Evolutionary conservation across 2,797 vertebrate genomes (phyloP).

Genomic region (Uromys caudimaculatus): DNA sequence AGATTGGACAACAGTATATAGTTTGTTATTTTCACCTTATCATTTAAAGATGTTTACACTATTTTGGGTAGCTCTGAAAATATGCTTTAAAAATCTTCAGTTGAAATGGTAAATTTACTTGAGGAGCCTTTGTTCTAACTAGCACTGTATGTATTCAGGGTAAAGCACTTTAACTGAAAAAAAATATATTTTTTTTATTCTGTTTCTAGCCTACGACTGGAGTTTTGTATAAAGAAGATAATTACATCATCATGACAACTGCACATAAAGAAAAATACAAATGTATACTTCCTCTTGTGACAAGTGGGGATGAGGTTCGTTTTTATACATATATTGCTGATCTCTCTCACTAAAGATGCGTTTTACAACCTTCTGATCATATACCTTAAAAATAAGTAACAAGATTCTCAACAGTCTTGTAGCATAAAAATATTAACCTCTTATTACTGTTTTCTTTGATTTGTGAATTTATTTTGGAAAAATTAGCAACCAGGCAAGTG

Average conservation of each 20-base stretch:
- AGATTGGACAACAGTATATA: background rate
- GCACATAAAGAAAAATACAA: conserved; percentile 98
- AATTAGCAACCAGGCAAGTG: background rate
- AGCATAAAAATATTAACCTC: conserved; percentile 17
- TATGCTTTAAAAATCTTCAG: conserved; percentile 29
- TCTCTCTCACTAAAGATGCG: conserved; percentile 19
- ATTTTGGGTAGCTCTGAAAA: conserved; percentile 55
- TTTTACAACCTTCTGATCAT: conserved; percentile 45
- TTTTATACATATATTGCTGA: conserved; percentile 42
- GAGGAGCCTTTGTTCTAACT: background rate
- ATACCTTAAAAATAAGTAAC: conserved; percentile 47
- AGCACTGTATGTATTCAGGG: background rate
- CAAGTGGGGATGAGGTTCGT: conserved; percentile 92
- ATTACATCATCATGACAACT: conserved; percentile 99
- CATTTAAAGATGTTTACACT: conserved; percentile 4
- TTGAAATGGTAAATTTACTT: conserved; percentile 59
- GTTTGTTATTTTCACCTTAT: conserved; percentile 22
- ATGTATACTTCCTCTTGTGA: conserved; percentile 94
- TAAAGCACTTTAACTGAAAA: background rate
- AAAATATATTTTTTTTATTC: conserved; percentile 25
- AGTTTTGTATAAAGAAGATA: conserved; percentile 95
- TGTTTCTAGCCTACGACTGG: conserved; percentile 92
- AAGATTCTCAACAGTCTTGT: conserved; percentile 5
- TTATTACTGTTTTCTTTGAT: conserved; percentile 60
- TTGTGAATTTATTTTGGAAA: conserved; percentile 53